Percentiles rank a stretch among this genome's conserved stretches.
phyloP scores from a whole-genome alignment of 2,113 vertebrate species.

The Coregonus clupeaformis region DNA sequence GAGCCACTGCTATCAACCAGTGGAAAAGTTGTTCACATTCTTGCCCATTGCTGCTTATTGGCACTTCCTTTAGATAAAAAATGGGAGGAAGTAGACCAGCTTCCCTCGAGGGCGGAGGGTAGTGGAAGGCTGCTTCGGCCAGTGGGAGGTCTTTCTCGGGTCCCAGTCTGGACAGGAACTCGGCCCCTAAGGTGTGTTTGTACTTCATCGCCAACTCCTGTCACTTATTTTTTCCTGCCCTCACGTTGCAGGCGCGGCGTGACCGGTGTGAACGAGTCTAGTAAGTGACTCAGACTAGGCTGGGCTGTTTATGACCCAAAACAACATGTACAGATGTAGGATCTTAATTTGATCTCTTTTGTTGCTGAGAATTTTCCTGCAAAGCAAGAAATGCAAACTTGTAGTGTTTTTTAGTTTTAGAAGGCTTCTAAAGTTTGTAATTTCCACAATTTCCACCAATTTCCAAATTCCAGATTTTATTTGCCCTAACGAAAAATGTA shows the following conservation, averaged over 20 bases:
- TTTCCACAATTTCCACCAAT: no score
- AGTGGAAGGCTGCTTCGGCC: constrained; percentile 9
- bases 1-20: constrained; percentile 10
- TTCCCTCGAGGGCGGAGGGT: constrained; percentile 60
- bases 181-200: constrained; percentile 17
- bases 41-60: constrained; percentile 51
- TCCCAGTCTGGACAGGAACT: constrained; percentile 30
- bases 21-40: constrained; percentile 47
- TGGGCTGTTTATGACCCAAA: no score
- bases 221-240: constrained; percentile 54
- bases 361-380: no score
- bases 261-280: constrained; percentile 15
- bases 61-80: constrained; percentile 67
- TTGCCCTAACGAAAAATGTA: no score
- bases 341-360: no score
- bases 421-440: no score
- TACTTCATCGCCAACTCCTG: constrained; percentile 35
- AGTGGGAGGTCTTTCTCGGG: background rate
- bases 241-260: no score
- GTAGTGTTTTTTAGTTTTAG: no score
- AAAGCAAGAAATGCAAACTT: no score
- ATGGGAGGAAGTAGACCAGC: constrained; percentile 64
- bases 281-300: background rate
- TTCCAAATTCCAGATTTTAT: no score
- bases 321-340: no score